Conservation (phyloP, 2,113 vertebrate genomes). For the Rostratula benghalensis region DNA sequence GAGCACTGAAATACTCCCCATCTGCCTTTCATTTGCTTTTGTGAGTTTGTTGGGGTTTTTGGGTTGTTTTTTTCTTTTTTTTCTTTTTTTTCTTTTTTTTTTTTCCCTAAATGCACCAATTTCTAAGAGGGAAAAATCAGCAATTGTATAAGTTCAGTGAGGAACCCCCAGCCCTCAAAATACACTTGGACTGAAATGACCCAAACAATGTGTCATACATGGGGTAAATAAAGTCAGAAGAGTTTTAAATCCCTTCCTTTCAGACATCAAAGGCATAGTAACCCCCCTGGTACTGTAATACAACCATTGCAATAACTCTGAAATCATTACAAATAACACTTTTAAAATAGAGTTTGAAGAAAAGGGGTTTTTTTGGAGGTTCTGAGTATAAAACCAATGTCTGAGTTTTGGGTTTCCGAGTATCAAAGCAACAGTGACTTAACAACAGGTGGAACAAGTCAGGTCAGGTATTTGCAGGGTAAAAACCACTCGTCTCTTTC, state of each 20-base stretch:
- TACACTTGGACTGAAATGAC: neutral
- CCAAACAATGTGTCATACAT: slow-evolving; percentile 10
- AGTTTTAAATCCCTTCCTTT: neutral
- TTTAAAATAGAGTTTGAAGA: neutral
- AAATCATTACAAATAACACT: neutral
- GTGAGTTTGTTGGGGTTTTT: neutral
- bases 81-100: no score
- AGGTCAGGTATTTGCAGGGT: neutral
- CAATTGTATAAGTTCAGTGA: neutral
- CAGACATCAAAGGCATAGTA: neutral
- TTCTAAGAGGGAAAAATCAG: neutral
- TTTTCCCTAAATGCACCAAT: neutral
- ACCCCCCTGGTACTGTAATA: neutral
- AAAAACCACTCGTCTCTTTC: neutral
- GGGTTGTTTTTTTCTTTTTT: neutral
- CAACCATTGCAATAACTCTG: neutral
- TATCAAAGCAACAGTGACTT: neutral
- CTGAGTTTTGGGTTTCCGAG: neutral
- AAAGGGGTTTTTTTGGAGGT: neutral
- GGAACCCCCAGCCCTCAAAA: neutral
- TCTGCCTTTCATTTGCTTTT: slow-evolving; percentile 13
- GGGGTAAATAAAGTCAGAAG: slow-evolving; percentile 1
- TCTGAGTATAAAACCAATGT: neutral
- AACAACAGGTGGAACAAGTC: slow-evolving; percentile 17
- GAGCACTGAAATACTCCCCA: neutral